phyloP scores from a whole-genome alignment of 2,113 vertebrate genomes.

The Carassius gibelio region DNA sequence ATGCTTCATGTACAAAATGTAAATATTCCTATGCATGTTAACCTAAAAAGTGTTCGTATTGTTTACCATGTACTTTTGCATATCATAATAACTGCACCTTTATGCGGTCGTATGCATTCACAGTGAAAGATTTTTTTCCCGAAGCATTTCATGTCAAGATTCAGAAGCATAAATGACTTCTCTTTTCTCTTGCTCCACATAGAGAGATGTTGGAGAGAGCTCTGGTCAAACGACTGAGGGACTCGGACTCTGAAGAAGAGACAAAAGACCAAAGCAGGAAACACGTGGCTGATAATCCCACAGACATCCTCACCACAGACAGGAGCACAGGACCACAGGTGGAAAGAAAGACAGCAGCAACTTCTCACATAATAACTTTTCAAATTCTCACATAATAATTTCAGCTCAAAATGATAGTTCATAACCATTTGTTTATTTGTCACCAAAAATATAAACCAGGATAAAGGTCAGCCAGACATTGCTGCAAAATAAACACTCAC shows the following conservation, averaged over 20 bases:
- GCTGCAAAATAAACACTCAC: not conserved
- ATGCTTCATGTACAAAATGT: not conserved
- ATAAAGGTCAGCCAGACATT: not conserved
- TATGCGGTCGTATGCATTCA: not conserved
- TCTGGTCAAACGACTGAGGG: conserved; percentile 77
- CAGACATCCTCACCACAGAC: conserved; percentile 83
- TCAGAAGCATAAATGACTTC: not conserved
- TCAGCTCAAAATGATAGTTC: not conserved
- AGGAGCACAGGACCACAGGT: conserved; percentile 52
- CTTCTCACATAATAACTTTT: not conserved
- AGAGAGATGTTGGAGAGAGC: conserved; percentile 87
- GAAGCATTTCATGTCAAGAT: not conserved
- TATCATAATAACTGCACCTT: not conserved
- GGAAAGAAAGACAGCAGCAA: not conserved
- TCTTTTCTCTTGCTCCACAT: conserved; percentile 27
- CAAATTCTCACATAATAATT: not conserved
- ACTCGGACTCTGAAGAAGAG: conserved; percentile 82
- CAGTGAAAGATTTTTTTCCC: not conserved
- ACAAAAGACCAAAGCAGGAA: accelerated
- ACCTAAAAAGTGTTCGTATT: not conserved
- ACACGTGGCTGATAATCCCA: conserved; percentile 65
- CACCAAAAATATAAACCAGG: not conserved
- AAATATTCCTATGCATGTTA: not conserved
- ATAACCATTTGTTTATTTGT: not conserved
- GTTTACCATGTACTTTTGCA: not conserved